phyloP scores from a whole-genome alignment of 2,113 vertebrate genomes.

The Pipa parva region DNA sequence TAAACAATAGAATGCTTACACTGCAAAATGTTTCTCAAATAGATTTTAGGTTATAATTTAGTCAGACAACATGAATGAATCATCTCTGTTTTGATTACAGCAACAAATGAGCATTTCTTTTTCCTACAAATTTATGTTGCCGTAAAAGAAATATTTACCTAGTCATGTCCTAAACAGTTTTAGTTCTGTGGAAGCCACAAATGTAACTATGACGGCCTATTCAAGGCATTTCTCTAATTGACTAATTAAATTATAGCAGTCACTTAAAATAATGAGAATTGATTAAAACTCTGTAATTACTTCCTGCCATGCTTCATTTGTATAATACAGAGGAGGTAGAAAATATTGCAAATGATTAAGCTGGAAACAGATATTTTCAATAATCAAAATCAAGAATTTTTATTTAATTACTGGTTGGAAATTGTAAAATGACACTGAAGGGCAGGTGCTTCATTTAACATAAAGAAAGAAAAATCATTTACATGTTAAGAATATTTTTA shows the following conservation, averaged over 20 bases:
- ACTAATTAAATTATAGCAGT: constrained; percentile 37
- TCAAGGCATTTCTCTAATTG: constrained; percentile 32
- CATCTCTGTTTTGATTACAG: too few relatives aligned
- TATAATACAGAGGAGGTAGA: constrained; percentile 33
- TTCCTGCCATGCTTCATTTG: constrained; percentile 34
- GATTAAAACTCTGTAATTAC: constrained; percentile 32
- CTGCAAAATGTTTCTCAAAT: too few relatives aligned
- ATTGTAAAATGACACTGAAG: background rate
- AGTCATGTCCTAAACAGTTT: too few relatives aligned
- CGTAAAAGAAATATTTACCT: too few relatives aligned
- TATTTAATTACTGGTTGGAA: constrained; percentile 4
- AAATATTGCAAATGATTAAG: constrained; percentile 24
- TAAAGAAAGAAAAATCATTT: background rate
- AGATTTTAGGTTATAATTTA: too few relatives aligned
- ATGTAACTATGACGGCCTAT: too few relatives aligned
- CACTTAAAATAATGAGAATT: constrained; percentile 40
- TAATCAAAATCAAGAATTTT: constrained; percentile 28
- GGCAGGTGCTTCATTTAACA: background rate
- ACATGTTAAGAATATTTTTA: background rate
- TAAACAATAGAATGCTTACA: too few relatives aligned
- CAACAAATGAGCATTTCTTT: too few relatives aligned
- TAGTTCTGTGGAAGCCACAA: too few relatives aligned
- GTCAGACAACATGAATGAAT: too few relatives aligned
- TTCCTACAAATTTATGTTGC: too few relatives aligned
- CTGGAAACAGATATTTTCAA: constrained; percentile 31